These are phyloP conservation scores for Equus quagga DNA, from an alignment of 2,113 vertebrate species.

Conservation along the genomic window DNA sequence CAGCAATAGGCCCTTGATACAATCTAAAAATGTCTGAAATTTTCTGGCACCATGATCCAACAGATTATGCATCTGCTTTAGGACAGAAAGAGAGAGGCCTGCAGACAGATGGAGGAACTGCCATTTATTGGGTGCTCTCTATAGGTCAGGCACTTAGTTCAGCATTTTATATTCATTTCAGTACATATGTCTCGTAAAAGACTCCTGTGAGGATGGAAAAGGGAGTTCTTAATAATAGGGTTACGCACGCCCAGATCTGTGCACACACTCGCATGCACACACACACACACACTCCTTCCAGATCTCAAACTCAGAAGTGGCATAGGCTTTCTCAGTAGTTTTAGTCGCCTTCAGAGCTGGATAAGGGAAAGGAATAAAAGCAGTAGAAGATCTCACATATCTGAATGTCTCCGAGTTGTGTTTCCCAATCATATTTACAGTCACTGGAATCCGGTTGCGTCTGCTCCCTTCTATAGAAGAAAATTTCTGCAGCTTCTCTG, in stretches of 20 bases:
- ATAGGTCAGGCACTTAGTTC: background rate
- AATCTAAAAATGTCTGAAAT: background rate
- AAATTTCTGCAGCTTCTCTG: conserved; percentile 1
- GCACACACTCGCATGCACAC: background rate
- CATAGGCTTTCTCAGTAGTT: background rate
- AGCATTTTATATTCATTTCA: background rate
- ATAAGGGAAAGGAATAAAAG: background rate
- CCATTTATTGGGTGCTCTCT: too few relatives aligned
- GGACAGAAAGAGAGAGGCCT: background rate
- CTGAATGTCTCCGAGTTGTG: background rate
- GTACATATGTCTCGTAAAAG: background rate
- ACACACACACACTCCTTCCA: background rate
- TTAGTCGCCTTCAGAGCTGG: background rate
- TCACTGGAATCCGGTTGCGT: background rate
- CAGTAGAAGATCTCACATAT: background rate
- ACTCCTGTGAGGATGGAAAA: background rate
- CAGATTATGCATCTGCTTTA: background rate
- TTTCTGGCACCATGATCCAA: background rate
- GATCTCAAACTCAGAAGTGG: background rate
- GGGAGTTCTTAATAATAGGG: background rate
- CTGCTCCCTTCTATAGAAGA: background rate
- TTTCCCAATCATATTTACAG: background rate
- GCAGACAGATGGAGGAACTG: background rate
- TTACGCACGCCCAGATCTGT: accelerated
- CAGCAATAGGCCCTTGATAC: background rate